Conservation (phyloP, 2,888 invertebrate species). For the Parnassius orleans region DNA sequence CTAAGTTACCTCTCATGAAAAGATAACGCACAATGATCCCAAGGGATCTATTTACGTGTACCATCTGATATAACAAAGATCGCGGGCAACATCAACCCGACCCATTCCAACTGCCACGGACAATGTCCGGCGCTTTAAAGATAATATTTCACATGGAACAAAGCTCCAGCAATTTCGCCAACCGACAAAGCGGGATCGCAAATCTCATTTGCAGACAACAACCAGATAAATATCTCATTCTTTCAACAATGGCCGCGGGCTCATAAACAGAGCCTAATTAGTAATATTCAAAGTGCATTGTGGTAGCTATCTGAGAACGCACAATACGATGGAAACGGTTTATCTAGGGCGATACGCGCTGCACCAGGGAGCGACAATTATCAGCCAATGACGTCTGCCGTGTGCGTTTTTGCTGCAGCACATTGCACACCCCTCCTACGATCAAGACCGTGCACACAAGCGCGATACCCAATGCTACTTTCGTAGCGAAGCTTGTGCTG, state of each 20-base stretch:
- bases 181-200: slow-evolving; percentile 77
- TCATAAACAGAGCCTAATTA: slow-evolving; percentile 80
- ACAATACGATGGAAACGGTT: slow-evolving; percentile 74
- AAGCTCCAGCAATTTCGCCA: slow-evolving; percentile 69
- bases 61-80: slow-evolving; percentile 50
- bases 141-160: slow-evolving; percentile 70
- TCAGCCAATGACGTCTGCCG: slow-evolving; percentile 61
- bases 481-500: slow-evolving; percentile 26
- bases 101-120: slow-evolving; percentile 17
- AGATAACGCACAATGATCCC: slow-evolving; percentile 27
- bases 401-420: slow-evolving; percentile 43
- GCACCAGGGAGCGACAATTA: slow-evolving; percentile 71
- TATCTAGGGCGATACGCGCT: slow-evolving; percentile 77
- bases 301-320: slow-evolving; percentile 67
- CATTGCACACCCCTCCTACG: neutral
- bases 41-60: slow-evolving; percentile 28
- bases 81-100: slow-evolving; percentile 29
- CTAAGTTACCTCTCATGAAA: no score
- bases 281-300: slow-evolving; percentile 79
- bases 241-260: slow-evolving; percentile 75
- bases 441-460: neutral
- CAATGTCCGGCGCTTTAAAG: slow-evolving; percentile 35
- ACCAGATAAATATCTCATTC: slow-evolving; percentile 78
- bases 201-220: slow-evolving; percentile 77
- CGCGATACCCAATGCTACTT: slow-evolving; percentile 18